Evolutionary conservation across 2,797 vertebrate genomes (phyloP).

Genomic region (Lophotriccus pileatus): DNA sequence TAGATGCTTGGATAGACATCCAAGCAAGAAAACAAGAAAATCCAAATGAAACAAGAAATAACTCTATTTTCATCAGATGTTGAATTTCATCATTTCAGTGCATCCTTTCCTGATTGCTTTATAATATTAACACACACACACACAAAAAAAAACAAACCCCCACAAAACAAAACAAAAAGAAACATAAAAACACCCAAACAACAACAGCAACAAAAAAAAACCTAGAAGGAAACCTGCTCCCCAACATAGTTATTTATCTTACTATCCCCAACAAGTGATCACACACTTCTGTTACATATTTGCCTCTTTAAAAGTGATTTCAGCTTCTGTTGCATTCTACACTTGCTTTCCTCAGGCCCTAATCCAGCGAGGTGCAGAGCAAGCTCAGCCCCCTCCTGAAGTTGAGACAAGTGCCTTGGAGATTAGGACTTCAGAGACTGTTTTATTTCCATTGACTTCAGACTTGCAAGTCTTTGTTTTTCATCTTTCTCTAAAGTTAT

Average conservation of each 20-base stretch:
- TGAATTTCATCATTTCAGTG: not conserved
- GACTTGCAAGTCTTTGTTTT: constrained; percentile 18
- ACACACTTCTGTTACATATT: not conserved
- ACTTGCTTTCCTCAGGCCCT: not conserved
- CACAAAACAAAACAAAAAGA: not conserved
- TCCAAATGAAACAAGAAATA: not conserved
- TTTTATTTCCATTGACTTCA: constrained; percentile 26
- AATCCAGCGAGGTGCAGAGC: not conserved
- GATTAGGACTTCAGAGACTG: not conserved
- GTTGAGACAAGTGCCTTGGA: not conserved
- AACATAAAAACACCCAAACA: not conserved
- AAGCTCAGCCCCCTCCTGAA: not conserved
- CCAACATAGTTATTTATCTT: not conserved
- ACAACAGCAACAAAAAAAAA: not conserved
- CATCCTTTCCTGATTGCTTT: not conserved
- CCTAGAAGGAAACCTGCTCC: not conserved
- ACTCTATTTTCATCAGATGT: not conserved
- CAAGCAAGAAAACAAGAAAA: not conserved
- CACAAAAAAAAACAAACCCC: not conserved
- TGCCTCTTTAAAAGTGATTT: not conserved
- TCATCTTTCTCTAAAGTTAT: constrained; percentile 34
- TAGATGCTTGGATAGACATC: not conserved
- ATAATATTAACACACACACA: not conserved
- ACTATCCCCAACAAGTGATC: not conserved
- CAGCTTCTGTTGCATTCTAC: not conserved